Conservation (phyloP, 2,113 vertebrate species). For the Saimiri boliviensis region DNA sequence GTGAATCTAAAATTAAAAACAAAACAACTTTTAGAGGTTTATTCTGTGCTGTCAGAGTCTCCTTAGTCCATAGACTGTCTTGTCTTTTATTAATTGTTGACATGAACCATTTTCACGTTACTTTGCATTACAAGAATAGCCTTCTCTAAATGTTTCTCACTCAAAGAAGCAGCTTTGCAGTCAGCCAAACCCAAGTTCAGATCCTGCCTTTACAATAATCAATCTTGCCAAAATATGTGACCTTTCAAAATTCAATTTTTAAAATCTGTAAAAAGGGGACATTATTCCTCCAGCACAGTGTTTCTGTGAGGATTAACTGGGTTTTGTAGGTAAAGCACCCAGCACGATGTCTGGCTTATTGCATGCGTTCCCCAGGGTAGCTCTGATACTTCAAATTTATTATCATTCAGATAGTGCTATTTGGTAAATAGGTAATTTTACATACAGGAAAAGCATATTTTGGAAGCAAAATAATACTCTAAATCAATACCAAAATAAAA, state of each 20-base stretch:
- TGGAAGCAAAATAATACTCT: constrained; percentile 22
- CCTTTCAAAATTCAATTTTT: not conserved
- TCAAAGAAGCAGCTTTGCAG: not conserved
- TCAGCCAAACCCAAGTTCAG: not conserved
- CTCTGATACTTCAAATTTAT: not conserved
- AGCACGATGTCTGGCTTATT: rapidly evolving
- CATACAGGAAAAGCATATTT: not conserved
- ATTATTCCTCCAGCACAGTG: too few species aligned
- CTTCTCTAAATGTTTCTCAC: not conserved
- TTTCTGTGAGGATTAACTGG: not conserved
- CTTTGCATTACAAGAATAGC: not conserved
- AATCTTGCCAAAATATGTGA: not conserved
- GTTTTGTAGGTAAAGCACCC: not conserved
- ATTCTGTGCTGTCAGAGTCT: not conserved
- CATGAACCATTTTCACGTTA: not conserved
- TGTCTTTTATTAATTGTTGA: not conserved
- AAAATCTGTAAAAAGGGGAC: not conserved
- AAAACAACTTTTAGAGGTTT: not conserved
- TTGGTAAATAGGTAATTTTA: not conserved
- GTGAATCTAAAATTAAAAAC: not conserved
- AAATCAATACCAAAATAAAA: not conserved
- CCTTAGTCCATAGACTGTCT: too few species aligned
- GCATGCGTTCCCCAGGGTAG: not conserved
- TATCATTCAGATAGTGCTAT: not conserved
- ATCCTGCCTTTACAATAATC: not conserved